phyloP scores from a whole-genome alignment of 1,140 invertebrate genomes.

The Adelges cooleyi region DNA sequence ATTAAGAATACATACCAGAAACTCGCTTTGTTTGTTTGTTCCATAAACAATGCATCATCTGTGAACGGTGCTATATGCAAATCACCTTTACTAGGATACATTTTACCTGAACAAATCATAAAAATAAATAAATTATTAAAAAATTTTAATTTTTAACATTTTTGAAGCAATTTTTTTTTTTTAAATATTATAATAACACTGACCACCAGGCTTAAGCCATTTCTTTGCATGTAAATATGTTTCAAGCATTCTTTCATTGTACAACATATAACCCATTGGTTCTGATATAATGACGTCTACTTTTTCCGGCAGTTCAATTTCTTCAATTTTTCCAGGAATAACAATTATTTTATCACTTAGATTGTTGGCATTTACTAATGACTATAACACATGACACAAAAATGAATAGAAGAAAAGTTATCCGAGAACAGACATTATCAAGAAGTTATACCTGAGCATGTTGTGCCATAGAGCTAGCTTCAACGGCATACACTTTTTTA shows the following conservation, averaged over 20 bases:
- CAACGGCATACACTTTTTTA: slow-evolving; percentile 92
- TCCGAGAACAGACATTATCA: neutral
- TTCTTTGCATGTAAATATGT: slow-evolving; percentile 98
- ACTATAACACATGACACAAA: too few species aligned
- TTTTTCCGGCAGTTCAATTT: slow-evolving; percentile 86
- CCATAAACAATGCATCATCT: slow-evolving; percentile 95
- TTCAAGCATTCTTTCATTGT: slow-evolving; percentile 98
- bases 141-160: neutral
- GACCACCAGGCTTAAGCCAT: slow-evolving; percentile 83
- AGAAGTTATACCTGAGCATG: slow-evolving; percentile 65
- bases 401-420: slow-evolving; percentile 27
- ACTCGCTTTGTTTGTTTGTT: slow-evolving; percentile 96
- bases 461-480: slow-evolving; percentile 96
- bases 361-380: slow-evolving; percentile 81
- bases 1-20: slow-evolving; percentile 92
- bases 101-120: slow-evolving; percentile 44
- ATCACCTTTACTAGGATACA: slow-evolving; percentile 95
- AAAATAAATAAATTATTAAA: too few species aligned
- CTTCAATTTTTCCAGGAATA: slow-evolving; percentile 96
- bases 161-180: neutral
- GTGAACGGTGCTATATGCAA: slow-evolving; percentile 97
- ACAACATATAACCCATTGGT: slow-evolving; percentile 99
- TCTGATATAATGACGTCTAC: slow-evolving; percentile 98
- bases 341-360: slow-evolving; percentile 77
- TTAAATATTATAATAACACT: slow-evolving; percentile 12